Evolutionary conservation across 2,888 invertebrate genomes (phyloP).

Genomic region (Chrysotoxum bicinctum): DNA sequence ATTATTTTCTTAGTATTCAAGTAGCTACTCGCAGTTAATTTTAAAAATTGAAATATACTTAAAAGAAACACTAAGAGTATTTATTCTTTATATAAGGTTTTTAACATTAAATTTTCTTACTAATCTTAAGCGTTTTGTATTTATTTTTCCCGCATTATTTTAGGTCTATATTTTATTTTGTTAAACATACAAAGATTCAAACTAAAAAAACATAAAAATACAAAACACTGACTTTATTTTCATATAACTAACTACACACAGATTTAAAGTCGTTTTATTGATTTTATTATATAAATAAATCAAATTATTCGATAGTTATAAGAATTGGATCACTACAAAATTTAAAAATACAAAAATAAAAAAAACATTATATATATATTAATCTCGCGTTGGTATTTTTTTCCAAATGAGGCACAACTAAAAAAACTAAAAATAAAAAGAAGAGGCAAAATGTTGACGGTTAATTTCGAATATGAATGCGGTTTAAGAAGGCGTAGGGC

Average conservation of each 20-base stretch:
- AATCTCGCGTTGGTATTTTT: not conserved
- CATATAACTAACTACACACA: slow-evolving; percentile 23
- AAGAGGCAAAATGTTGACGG: slow-evolving; percentile 20
- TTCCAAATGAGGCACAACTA: slow-evolving; percentile 1
- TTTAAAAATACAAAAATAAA: slow-evolving; percentile 5
- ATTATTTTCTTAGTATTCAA: not conserved
- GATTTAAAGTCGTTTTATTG: not conserved
- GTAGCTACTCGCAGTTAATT: not conserved
- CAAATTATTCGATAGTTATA: not conserved
- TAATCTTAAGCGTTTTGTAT: slow-evolving; percentile 16
- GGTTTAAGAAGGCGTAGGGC: slow-evolving; percentile 4
- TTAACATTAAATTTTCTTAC: slow-evolving; percentile 1
- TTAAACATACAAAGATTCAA: slow-evolving; percentile 31
- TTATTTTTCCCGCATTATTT: slow-evolving; percentile 34
- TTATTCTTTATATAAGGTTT: not conserved
- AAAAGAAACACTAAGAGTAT: not conserved
- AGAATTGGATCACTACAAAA: not conserved
- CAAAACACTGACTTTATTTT: slow-evolving; percentile 53
- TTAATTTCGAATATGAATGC: not conserved
- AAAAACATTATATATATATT: not conserved
- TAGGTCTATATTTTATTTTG: slow-evolving; percentile 23
- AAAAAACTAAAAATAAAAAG: slow-evolving; percentile 12
- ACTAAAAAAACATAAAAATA: slow-evolving; percentile 33
- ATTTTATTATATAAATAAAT: not conserved
- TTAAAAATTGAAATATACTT: not conserved